Percentiles rank a stretch among this genome's conserved stretches.
Conservation (phyloP, 1,140 invertebrate genomes). For the Drosophila tristis region DNA sequence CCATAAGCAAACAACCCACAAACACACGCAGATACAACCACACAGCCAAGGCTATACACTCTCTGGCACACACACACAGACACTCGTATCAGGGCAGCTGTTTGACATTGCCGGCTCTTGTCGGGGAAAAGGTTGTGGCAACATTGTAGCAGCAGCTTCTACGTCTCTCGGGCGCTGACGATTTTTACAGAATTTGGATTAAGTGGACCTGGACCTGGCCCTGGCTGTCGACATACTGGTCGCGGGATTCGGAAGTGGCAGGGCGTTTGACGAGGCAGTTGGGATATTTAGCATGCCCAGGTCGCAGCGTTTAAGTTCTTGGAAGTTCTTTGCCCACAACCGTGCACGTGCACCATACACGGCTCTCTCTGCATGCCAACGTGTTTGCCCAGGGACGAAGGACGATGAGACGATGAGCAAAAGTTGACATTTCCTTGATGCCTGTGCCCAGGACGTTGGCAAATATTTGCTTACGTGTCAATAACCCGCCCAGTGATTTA, state of each 20-base stretch:
- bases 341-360: background rate
- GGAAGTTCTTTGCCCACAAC: constrained; percentile 40
- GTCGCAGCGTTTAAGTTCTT: constrained; percentile 54
- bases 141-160: constrained; percentile 56
- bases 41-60: constrained; percentile 8
- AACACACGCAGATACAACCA: constrained; percentile 13
- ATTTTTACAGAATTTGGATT: constrained; percentile 81
- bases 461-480: constrained; percentile 82
- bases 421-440: constrained; percentile 53
- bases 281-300: constrained; percentile 24
- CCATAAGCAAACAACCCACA: constrained; percentile 40
- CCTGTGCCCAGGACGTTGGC: constrained; percentile 35
- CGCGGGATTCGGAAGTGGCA: background rate
- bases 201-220: constrained; percentile 57
- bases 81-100: constrained; percentile 41
- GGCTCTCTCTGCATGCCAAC: constrained; percentile 58
- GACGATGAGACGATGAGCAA: constrained; percentile 10
- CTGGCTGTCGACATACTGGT: constrained; percentile 69
- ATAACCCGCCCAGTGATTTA: constrained; percentile 81
- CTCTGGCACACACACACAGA: constrained; percentile 5
- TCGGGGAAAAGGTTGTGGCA: constrained; percentile 68
- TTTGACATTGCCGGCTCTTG: constrained; percentile 72
- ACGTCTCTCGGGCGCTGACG: constrained; percentile 35
- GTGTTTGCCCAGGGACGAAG: constrained; percentile 35
- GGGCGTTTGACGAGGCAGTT: constrained; percentile 10